phyloP scores from a whole-genome alignment of 2,888 invertebrate species.

The Erebia ligea region DNA sequence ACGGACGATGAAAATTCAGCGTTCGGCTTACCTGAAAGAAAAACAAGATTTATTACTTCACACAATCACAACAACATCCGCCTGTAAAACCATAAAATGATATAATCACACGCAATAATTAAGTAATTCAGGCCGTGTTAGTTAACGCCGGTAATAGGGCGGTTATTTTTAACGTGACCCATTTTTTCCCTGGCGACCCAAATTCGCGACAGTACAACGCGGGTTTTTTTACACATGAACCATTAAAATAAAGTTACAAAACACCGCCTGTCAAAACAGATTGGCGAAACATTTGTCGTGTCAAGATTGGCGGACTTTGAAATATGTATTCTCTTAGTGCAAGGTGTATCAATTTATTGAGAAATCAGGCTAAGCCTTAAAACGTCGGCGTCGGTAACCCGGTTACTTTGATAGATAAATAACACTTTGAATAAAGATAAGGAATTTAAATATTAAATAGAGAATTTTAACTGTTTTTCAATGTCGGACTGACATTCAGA shows the following conservation, averaged over 20 bases:
- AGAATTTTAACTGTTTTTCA: background rate
- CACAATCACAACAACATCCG: constrained; percentile 46
- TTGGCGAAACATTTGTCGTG: constrained; percentile 61
- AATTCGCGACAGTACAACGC: constrained; percentile 70
- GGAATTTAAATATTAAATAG: constrained; percentile 15
- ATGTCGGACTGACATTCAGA: background rate
- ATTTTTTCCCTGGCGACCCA: constrained; percentile 69
- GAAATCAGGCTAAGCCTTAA: constrained; percentile 42
- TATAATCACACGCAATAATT: constrained; percentile 64
- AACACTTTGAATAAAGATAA: constrained; percentile 14
- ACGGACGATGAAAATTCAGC: constrained; percentile 1
- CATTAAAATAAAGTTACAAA: constrained; percentile 65
- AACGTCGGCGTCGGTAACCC: constrained; percentile 40
- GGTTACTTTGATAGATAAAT: constrained; percentile 33
- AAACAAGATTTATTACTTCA: constrained; percentile 39
- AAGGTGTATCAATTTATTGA: constrained; percentile 55
- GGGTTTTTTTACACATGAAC: constrained; percentile 57
- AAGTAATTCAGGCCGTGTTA: constrained; percentile 64
- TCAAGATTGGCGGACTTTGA: constrained; percentile 59
- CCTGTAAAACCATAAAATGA: constrained; percentile 46
- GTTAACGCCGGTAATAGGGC: constrained; percentile 66
- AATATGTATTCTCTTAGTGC: constrained; percentile 53
- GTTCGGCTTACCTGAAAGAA: constrained; percentile 66
- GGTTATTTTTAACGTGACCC: constrained; percentile 75
- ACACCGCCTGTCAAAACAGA: constrained; percentile 68